Evolutionary conservation across 2,113 vertebrate genomes (phyloP).

Genomic region (Nibea albiflora): DNA sequence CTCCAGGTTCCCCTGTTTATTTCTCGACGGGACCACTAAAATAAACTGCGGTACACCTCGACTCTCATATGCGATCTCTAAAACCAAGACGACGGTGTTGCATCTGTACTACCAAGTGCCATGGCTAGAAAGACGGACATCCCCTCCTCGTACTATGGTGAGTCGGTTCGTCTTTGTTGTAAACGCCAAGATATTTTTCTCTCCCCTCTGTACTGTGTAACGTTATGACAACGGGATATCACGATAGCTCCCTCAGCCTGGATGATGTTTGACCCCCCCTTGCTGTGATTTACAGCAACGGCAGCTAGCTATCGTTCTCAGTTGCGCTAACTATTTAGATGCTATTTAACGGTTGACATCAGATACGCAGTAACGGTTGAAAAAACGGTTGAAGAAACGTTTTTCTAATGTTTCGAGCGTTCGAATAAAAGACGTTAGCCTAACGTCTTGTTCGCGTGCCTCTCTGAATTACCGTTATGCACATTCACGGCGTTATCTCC

Average conservation of each 20-base stretch:
- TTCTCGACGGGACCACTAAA: constrained; percentile 52
- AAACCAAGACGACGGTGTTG: constrained; percentile 73
- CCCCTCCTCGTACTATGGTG: constrained; percentile 81
- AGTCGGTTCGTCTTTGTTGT: constrained; percentile 75
- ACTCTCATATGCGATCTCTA: constrained; percentile 81
- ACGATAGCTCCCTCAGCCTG: neutral
- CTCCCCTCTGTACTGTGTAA: constrained; percentile 19
- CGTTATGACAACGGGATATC: constrained; percentile 24
- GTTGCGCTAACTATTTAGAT: constrained; percentile 29
- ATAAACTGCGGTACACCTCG: constrained; percentile 53
- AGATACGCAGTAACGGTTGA: constrained; percentile 33
- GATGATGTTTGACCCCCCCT: neutral
- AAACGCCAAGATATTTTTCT: constrained; percentile 50
- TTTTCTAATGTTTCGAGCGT: neutral
- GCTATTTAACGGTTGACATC: constrained; percentile 33
- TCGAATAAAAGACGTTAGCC: neutral
- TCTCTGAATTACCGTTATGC: neutral
- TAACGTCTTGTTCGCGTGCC: neutral
- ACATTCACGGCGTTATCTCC: neutral
- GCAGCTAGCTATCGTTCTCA: constrained; percentile 18
- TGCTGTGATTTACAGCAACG: constrained; percentile 1
- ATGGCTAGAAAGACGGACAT: constrained; percentile 83
- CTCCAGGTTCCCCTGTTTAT: constrained; percentile 47
- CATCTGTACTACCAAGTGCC: constrained; percentile 70
- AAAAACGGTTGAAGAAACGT: too few species aligned